Percentiles rank a stretch among this genome's conserved stretches.
phyloP scores from a whole-genome alignment of 2,113 vertebrate genomes.

The Erinaceus europaeus region DNA sequence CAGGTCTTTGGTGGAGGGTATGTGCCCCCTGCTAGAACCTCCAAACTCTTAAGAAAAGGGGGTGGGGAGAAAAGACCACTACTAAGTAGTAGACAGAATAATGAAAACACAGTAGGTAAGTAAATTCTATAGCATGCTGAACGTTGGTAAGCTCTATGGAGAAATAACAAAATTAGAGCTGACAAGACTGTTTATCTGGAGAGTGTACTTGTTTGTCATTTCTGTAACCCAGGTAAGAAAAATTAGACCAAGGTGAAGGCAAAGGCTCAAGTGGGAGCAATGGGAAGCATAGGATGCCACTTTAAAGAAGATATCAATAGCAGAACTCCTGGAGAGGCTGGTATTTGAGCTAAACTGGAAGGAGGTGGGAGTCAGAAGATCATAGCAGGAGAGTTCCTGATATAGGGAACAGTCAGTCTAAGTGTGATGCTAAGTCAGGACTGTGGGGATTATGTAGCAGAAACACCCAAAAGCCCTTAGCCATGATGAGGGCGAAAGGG shows the following conservation, averaged over 20 bases:
- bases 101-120: background rate
- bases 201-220: no score
- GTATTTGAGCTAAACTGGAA: background rate
- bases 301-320: background rate
- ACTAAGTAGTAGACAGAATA: background rate
- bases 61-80: background rate
- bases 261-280: background rate
- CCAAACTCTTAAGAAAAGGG: background rate
- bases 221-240: no score
- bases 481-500: background rate
- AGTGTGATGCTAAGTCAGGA: background rate
- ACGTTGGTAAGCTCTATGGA: background rate
- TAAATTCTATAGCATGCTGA: background rate
- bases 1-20: no score
- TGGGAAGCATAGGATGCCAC: background rate
- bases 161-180: no score
- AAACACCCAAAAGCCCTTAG: no score
- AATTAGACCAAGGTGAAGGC: background rate
- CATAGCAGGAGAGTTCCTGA: background rate
- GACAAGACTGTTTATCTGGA: no score
- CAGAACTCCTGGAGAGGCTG: background rate
- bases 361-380: background rate
- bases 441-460: rapidly evolving
- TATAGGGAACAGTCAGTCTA: background rate
- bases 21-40: no score